Conservation (phyloP, 2,113 vertebrate species). For the Atrichornis clamosus region DNA sequence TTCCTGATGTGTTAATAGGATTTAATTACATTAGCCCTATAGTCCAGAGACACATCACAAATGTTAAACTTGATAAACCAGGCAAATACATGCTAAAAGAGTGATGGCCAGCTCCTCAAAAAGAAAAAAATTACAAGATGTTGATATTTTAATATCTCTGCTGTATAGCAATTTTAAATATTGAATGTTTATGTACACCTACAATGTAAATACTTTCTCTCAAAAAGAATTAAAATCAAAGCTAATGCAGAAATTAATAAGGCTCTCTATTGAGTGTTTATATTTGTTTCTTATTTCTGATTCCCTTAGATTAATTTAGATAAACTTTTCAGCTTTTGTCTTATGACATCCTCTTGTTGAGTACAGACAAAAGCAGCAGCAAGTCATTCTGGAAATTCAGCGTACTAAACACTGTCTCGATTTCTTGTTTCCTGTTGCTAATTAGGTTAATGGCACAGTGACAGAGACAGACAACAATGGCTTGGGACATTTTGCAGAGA, state of each 20-base stretch:
- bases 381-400: constrained; percentile 26
- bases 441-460: constrained; percentile 32
- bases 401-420: not conserved
- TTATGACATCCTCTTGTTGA: not conserved
- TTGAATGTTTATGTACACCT: not conserved
- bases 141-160: constrained; percentile 52
- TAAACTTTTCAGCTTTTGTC: constrained; percentile 39
- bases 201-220: not conserved
- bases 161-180: not conserved
- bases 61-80: constrained; percentile 72
- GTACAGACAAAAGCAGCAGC: constrained; percentile 38
- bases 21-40: constrained; percentile 77
- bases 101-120: constrained; percentile 38
- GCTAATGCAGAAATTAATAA: constrained; percentile 39
- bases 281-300: constrained; percentile 46
- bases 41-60: constrained; percentile 58
- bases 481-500: not conserved
- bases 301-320: constrained; percentile 59
- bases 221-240: constrained; percentile 11
- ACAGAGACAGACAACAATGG: not conserved
- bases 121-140: not conserved
- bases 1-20: constrained; percentile 82
- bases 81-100: constrained; percentile 61
- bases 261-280: constrained; percentile 25
- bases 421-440: constrained; percentile 26